Evolutionary conservation across 1,140 invertebrate species (phyloP).

Genomic region (Leptinotarsa undecemlineata): DNA sequence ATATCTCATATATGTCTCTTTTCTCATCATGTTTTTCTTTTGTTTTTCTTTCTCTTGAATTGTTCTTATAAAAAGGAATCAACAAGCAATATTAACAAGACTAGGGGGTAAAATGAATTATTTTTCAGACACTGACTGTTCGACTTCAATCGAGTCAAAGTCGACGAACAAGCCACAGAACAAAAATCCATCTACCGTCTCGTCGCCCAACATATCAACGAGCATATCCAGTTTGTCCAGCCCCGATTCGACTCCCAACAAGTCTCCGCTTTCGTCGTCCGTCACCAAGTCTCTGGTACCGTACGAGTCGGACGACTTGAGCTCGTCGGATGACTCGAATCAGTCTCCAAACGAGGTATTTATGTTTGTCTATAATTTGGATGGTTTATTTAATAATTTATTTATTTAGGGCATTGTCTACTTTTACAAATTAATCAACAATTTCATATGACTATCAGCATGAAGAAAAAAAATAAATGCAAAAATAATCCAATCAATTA

Average conservation of each 20-base stretch:
- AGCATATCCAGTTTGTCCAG: slow-evolving; percentile 36
- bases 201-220: slow-evolving; percentile 32
- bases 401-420: too few species aligned
- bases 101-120: background rate
- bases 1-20: too few species aligned
- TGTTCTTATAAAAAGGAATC: too few species aligned
- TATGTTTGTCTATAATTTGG: background rate
- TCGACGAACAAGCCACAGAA: background rate
- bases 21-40: too few species aligned
- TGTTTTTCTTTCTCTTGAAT: too few species aligned
- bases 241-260: slow-evolving; percentile 31
- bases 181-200: slow-evolving; percentile 13
- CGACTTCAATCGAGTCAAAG: background rate
- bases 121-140: slow-evolving; percentile 16
- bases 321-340: slow-evolving; percentile 46
- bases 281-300: slow-evolving; percentile 48
- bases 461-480: too few species aligned
- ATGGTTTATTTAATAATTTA: too few species aligned
- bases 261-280: background rate
- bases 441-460: too few species aligned
- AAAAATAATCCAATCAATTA: too few species aligned
- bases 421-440: too few species aligned
- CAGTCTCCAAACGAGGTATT: slow-evolving; percentile 33
- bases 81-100: too few species aligned
- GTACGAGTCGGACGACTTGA: slow-evolving; percentile 51